Conservation (phyloP, 2,797 vertebrate genomes). For the Neopelma chrysocephalum region DNA sequence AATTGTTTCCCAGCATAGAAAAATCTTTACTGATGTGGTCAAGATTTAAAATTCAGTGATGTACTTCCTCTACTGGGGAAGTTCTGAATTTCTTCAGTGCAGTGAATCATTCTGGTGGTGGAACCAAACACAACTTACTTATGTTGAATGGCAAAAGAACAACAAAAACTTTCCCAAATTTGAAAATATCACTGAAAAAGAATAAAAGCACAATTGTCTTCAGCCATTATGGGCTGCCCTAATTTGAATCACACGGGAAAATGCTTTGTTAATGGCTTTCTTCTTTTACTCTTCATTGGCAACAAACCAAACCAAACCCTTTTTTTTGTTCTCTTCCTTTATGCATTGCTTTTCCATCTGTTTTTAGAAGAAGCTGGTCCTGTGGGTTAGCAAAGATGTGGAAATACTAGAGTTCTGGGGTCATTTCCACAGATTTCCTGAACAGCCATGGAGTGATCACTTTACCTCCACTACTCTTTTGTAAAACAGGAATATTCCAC, state of each 20-base stretch:
- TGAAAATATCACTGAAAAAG: conserved; percentile 47
- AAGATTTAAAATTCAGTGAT: conserved; percentile 33
- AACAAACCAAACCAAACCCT: not conserved
- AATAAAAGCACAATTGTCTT: conserved; percentile 34
- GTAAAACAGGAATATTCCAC: not conserved
- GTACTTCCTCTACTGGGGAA: conserved; percentile 32
- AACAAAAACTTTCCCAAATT: conserved; percentile 33
- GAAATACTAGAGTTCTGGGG: not conserved
- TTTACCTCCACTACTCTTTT: not conserved
- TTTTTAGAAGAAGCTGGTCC: not conserved
- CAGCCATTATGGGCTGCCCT: conserved; percentile 7
- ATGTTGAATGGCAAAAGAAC: not conserved
- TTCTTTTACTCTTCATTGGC: conserved; percentile 27
- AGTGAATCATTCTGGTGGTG: conserved; percentile 38
- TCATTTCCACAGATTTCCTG: not conserved
- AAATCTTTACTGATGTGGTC: conserved; percentile 4
- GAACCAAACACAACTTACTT: not conserved
- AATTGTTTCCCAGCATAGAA: not conserved
- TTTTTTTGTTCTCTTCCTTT: conserved; percentile 47
- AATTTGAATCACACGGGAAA: conserved; percentile 51
- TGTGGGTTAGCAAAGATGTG: not conserved
- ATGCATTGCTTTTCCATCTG: not conserved
- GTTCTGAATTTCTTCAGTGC: not conserved
- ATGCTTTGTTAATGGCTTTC: conserved; percentile 13
- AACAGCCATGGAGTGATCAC: not conserved